Evolutionary conservation across 1,140 invertebrate genomes (phyloP).

Genomic region (Brachionus manjavacas): DNA sequence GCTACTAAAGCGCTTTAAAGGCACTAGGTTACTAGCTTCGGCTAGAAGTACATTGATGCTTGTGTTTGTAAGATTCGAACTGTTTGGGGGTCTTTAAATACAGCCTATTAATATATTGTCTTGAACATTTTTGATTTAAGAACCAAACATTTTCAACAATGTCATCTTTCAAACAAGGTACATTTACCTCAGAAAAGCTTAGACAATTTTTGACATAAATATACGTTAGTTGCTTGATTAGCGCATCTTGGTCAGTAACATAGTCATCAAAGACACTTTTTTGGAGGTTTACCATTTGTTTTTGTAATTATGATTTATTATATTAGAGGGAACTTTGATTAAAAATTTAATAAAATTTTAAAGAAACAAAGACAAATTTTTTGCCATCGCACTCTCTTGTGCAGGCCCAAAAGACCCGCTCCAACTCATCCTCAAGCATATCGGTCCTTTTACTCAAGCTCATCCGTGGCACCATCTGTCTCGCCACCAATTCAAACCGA

Average conservation of each 20-base stretch:
- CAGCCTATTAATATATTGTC: background rate
- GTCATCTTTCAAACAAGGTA: background rate
- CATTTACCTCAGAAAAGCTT: too few species aligned
- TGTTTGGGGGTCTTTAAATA: background rate
- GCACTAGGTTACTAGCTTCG: background rate
- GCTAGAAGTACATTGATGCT: background rate
- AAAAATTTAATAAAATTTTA: too few species aligned
- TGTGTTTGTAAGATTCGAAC: background rate
- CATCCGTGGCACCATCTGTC: background rate
- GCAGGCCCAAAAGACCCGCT: background rate
- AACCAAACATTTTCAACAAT: background rate
- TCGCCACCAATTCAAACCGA: conserved; percentile 10
- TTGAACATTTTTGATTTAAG: background rate
- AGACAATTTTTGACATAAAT: too few species aligned
- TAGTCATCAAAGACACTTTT: too few species aligned
- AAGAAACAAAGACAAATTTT: background rate
- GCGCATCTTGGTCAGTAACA: too few species aligned
- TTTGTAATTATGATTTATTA: too few species aligned
- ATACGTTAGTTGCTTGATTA: too few species aligned
- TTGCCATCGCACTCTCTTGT: background rate
- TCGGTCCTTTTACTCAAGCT: background rate
- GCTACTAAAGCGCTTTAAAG: background rate
- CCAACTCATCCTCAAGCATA: background rate
- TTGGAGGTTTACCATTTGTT: too few species aligned
- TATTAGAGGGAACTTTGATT: too few species aligned